A percentile compares a stretch with the other conserved stretches of the same genome.
These are phyloP conservation scores for Platygyra sinensis DNA, from an alignment of 64 coral and sea anemone genomes.

Conservation along the genomic window DNA sequence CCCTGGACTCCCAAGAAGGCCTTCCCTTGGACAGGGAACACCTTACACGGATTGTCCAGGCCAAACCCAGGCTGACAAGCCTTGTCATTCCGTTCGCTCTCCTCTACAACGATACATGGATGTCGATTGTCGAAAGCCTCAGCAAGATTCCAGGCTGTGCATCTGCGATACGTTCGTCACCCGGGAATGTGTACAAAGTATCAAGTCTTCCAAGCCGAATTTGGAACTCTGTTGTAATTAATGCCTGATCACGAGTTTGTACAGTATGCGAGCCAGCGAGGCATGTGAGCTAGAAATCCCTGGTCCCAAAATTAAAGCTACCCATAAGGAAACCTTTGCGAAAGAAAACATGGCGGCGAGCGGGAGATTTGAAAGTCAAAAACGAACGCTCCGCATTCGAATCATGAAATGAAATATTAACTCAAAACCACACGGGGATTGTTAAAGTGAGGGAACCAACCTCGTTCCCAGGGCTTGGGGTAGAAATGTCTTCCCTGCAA, in stretches of 20 bases:
- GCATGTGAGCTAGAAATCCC: no score
- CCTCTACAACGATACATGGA: neutral
- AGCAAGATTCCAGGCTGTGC: neutral
- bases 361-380: no score
- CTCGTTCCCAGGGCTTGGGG: no score
- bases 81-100: no score
- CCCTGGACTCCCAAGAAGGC: no score
- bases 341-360: neutral
- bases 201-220: neutral
- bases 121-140: neutral
- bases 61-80: neutral
- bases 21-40: no score
- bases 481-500: no score
- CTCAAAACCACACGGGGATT: neutral
- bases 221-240: conserved; percentile 12
- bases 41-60: neutral
- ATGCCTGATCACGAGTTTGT: neutral
- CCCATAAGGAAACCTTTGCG: neutral
- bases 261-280: neutral
- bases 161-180: neutral
- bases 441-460: neutral
- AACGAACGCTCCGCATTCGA: neutral
- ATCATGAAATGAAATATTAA: neutral
- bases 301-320: no score
- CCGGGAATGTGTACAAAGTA: neutral